Conservation (phyloP, 1,140 invertebrate species). For the Drosophila watanabei region DNA sequence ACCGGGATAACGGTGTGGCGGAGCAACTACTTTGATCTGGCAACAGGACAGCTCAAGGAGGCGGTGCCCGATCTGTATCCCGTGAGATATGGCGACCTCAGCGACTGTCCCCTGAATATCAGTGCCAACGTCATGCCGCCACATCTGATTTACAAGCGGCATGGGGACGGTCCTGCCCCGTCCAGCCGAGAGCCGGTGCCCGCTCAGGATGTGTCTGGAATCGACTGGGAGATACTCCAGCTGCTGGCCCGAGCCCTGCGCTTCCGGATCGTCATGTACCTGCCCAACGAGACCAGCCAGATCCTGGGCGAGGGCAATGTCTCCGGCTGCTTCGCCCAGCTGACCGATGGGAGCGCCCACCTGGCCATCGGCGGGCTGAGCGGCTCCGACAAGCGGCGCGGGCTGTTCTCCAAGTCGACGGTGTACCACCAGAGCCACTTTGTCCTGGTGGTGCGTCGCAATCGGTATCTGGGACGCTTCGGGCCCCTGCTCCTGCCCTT, state of each 20-base stretch:
- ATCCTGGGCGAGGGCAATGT: conserved; percentile 49
- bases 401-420: conserved; percentile 48
- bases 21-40: conserved; percentile 30
- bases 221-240: conserved; percentile 65
- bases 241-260: conserved; percentile 46
- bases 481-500: conserved; percentile 51
- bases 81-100: conserved; percentile 16
- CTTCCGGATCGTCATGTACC: conserved; percentile 32
- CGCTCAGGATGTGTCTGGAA: conserved; percentile 32
- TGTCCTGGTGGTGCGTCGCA: conserved; percentile 57
- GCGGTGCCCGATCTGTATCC: conserved; percentile 42
- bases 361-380: conserved; percentile 63
- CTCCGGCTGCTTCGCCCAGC: conserved; percentile 59
- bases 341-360: conserved; percentile 35
- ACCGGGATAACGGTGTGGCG: conserved; percentile 23
- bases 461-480: conserved; percentile 27
- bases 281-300: conserved; percentile 47
- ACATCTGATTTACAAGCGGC: conserved; percentile 48
- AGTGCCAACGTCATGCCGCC: conserved; percentile 57
- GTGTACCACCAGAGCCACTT: conserved; percentile 65
- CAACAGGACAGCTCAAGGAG: background rate
- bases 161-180: background rate
- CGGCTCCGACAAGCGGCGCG: conserved; percentile 53
- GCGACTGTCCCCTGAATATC: conserved; percentile 47
- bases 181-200: background rate